Evolutionary conservation across 1,140 invertebrate species (phyloP), one percentile per base, ranked within the genome.

Genomic region (Theocolax elegans): DNA sequence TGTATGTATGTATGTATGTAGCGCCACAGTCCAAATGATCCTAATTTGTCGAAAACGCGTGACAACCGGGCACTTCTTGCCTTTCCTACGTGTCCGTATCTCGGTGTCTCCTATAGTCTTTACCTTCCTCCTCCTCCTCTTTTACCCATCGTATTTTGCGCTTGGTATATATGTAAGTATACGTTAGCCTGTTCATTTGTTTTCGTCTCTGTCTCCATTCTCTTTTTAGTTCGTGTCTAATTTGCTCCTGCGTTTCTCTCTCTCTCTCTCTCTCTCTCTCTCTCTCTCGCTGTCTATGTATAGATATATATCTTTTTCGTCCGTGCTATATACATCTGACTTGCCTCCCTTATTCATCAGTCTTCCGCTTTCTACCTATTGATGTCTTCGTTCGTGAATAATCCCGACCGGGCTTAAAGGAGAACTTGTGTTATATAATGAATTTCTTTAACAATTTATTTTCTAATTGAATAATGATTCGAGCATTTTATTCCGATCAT

Each of bases 11-110:
- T 31, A 31, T 31, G 46, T 13, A 60, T 31, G 21, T 15, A 44
- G 27, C 17, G 56, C 23, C 21, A 23, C 27, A n/a, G n/a, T 72
- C 68, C 65, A 79, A 81, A 81, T 80, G 75, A 76, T 77, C 74
- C 72, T 76, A 76, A 80, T 81, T 81, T 81, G 78, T 80, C 75
- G 76, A 75, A 77, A 78, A 81, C 71, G 71, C 4, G 31, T 35
- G 31, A 35, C 31, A 35, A 74, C 66, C 74, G 73, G 76, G 62
- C 46, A 69, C 67, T 79, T 78, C 75, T 80, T 78, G 75, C 69
- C 65, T 70, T 9, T 51, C 35, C 10, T 38, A 25, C 51, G 17
- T 8, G 15, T n/a, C 42, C 15, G 15, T n/a, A 15, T 44, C 42
- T 44, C 42, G n/a, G 15, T 44, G 15, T 17, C 44, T 1, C n/a